Evolutionary conservation across 1,140 invertebrate genomes (phyloP), one percentile per base, ranked within the genome.

Genomic region (Dendrolimus kikuchii): DNA sequence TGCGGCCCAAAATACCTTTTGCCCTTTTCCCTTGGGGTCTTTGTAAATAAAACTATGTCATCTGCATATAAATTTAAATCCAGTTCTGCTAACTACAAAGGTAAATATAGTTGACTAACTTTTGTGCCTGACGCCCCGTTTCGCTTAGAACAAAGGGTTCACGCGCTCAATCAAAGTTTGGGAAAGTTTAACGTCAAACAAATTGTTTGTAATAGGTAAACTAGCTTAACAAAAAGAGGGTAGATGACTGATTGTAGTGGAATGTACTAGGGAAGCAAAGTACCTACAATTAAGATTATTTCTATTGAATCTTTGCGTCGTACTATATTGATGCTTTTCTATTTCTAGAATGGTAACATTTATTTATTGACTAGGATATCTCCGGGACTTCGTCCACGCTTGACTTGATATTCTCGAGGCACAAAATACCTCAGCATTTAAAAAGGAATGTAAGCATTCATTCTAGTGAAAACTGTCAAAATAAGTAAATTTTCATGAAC

Each of bases 31-130:
- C 43, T 41, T 43, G 5, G 48, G 57, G 40, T 43, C 37, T 7
- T 47, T 42, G 51, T 55, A 51, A 55, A 59, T 55, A 59, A 59
- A 55, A 59, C 55, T 58, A 59, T 55, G 49, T 54, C 45, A 59
- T 59, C 55, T 55, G 49, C 51, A 55, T 59, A 36, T 51, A 59
- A 59, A 51, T 58, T 59, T 44, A 48, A 55, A 38, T 40, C 51
- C 40, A 38, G 44, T 59, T 53, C 52, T 44, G 52, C 47, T 55
- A 48, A 39, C 48, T 38, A 23, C 8, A 51, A 51, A 42, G 23
- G 42, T 9, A 39, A 38, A 9, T 41, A 7, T 41, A 8, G 40
- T 5, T 40, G n/a, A 38, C 7, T 7, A 10, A 7, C 7, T 46
- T 51, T 38, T 58, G 44, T 39, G 41, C 53, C 42, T 36, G 23